These are phyloP conservation scores for Chaunax sp. DNA, from an alignment of 2,797 vertebrate species.

Conservation along the genomic window DNA sequence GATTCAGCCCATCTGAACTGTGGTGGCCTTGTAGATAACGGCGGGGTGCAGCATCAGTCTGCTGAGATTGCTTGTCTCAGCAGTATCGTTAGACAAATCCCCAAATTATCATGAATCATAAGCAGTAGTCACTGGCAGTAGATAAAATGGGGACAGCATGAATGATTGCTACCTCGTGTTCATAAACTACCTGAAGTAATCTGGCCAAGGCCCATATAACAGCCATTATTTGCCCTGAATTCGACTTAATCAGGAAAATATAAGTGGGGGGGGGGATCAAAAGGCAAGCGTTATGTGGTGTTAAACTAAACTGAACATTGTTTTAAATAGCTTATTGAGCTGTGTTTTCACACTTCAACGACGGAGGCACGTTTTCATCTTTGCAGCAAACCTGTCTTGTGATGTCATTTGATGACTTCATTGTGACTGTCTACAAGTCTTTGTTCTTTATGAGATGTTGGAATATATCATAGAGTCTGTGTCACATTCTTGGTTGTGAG, in stretches of 20 bases:
- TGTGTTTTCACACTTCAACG: constrained; percentile 10
- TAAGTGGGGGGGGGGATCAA: constrained; percentile 22
- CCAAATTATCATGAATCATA: constrained; percentile 72
- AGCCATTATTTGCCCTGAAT: constrained; percentile 39
- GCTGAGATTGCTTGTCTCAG: constrained; percentile 67
- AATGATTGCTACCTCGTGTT: constrained; percentile 61
- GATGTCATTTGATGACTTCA: constrained; percentile 11
- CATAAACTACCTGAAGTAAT: constrained; percentile 52
- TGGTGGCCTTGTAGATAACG: constrained; percentile 61
- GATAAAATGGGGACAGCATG: constrained; percentile 51
- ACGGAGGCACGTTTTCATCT: constrained; percentile 15
- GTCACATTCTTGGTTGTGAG: constrained; percentile 14
- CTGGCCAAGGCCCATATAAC: constrained; percentile 38
- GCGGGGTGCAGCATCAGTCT: constrained; percentile 51
- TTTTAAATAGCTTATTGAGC: constrained; percentile 25
- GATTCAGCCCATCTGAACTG: constrained; percentile 56
- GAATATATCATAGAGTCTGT: constrained; percentile 8
- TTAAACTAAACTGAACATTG: constrained; percentile 12
- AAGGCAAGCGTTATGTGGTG: constrained; percentile 20
- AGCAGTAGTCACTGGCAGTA: constrained; percentile 31
- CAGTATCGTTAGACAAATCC: constrained; percentile 74
- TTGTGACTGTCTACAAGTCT: constrained; percentile 9
- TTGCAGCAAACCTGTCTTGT: constrained; percentile 7
- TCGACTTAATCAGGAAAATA: constrained; percentile 26
- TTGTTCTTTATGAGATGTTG: constrained; percentile 13